Conservation (phyloP, 2,888 invertebrate species). For the Apodemia mormo region DNA sequence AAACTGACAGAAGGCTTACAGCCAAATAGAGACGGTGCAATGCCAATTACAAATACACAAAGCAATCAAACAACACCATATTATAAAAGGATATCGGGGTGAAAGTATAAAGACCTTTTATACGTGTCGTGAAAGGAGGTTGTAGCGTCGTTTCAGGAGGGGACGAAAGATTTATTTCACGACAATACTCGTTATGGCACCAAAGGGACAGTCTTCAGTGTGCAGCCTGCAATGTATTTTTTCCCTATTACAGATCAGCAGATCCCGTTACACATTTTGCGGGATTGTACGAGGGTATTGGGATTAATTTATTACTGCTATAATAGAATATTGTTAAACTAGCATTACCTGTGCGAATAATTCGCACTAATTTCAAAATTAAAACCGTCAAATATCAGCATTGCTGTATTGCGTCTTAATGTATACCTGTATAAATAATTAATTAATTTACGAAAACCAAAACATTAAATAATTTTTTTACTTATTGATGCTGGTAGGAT, state of each 20-base stretch:
- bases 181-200: constrained; percentile 74
- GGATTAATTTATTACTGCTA: constrained; percentile 49
- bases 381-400: too few relatives aligned
- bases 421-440: too few relatives aligned
- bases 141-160: constrained; percentile 57
- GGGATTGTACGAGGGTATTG: constrained; percentile 66
- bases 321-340: constrained; percentile 35
- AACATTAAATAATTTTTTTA: too few relatives aligned
- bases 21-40: neutral
- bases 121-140: constrained; percentile 66
- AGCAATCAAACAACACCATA: constrained; percentile 11
- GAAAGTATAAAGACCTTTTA: constrained; percentile 77
- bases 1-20: neutral
- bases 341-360: too few relatives aligned
- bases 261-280: constrained; percentile 56
- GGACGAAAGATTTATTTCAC: constrained; percentile 78
- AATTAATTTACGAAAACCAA: too few relatives aligned
- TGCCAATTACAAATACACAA: constrained; percentile 21
- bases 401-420: too few relatives aligned
- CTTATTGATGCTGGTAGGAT: too few relatives aligned
- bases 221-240: constrained; percentile 64
- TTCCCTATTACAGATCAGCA: constrained; percentile 61
- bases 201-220: constrained; percentile 65
- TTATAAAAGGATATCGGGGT: constrained; percentile 30
- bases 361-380: too few relatives aligned